Conservation (phyloP, 2,797 vertebrate species). For the Gymnopithys bicolor region DNA sequence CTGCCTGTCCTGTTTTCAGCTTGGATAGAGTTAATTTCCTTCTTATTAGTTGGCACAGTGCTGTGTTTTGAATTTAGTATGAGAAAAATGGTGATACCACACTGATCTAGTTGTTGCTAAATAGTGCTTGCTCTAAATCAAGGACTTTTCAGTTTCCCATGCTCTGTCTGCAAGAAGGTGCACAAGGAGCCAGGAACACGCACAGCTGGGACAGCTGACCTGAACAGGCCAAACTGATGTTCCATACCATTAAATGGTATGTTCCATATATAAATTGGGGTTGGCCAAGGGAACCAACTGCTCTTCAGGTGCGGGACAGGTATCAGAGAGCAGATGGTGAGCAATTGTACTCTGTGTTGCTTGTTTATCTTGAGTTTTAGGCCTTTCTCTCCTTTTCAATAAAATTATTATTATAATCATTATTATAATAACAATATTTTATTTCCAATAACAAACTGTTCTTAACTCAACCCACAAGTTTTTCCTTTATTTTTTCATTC, state of each 20-base stretch:
- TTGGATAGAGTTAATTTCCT: neutral
- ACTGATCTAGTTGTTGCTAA: neutral
- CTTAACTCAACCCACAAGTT: neutral
- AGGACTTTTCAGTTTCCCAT: neutral
- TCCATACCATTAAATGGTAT: neutral
- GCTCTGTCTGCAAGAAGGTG: neutral
- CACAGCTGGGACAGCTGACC: neutral
- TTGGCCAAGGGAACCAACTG: neutral
- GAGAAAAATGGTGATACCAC: neutral
- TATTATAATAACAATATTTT: neutral
- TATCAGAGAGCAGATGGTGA: accelerated
- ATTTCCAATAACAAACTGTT: neutral
- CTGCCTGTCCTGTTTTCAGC: neutral
- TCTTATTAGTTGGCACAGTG: neutral
- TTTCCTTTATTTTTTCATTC: neutral
- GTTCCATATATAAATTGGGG: neutral
- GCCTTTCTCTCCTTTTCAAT: neutral
- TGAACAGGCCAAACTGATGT: neutral
- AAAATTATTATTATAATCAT: neutral
- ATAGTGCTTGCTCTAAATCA: neutral
- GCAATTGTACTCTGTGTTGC: accelerated
- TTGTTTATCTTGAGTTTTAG: neutral
- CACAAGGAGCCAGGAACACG: neutral
- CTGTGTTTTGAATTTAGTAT: neutral
- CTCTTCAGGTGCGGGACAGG: accelerated